phyloP scores from a whole-genome alignment of 2,888 invertebrate species.

The Synergus gifuensis region DNA sequence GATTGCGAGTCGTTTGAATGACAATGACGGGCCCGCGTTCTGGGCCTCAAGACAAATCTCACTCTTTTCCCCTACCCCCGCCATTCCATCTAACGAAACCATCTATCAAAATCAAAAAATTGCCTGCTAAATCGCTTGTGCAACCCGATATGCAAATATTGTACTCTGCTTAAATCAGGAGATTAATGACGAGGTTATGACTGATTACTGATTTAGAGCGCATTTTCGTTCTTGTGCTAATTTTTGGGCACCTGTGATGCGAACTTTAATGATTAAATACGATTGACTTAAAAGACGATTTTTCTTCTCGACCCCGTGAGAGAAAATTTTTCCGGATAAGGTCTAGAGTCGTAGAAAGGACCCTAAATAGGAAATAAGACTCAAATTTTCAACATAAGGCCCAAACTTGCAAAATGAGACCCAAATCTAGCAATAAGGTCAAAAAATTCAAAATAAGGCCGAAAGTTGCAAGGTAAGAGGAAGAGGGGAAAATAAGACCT shows the following conservation, averaged over 20 bases:
- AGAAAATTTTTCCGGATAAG: background rate
- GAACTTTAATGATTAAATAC: background rate
- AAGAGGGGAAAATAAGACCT: background rate
- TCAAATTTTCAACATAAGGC: background rate
- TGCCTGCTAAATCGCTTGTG: constrained; percentile 48
- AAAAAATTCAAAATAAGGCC: no score
- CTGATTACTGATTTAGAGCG: background rate
- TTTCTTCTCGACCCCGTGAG: constrained; percentile 23
- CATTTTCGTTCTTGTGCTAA: constrained; percentile 12
- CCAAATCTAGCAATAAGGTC: no score
- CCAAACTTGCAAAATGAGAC: no score
- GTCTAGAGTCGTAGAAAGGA: background rate
- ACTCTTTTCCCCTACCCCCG: constrained; percentile 41
- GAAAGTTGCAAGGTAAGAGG: no score
- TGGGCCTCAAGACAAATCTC: constrained; percentile 59
- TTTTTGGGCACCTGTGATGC: constrained; percentile 6
- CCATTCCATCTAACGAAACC: constrained; percentile 41
- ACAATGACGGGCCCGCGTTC: constrained; percentile 66
- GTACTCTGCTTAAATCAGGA: constrained; percentile 70
- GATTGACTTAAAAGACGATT: constrained; percentile 27
- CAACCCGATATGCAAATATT: constrained; percentile 77
- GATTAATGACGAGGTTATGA: constrained; percentile 69
- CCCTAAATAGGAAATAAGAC: no score
- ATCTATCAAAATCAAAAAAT: constrained; percentile 62
- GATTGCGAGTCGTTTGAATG: constrained; percentile 71